Base-by-base conservation (phyloP, 2,113 vertebrate genomes). In the Pedionomus torquatus region DNA sequence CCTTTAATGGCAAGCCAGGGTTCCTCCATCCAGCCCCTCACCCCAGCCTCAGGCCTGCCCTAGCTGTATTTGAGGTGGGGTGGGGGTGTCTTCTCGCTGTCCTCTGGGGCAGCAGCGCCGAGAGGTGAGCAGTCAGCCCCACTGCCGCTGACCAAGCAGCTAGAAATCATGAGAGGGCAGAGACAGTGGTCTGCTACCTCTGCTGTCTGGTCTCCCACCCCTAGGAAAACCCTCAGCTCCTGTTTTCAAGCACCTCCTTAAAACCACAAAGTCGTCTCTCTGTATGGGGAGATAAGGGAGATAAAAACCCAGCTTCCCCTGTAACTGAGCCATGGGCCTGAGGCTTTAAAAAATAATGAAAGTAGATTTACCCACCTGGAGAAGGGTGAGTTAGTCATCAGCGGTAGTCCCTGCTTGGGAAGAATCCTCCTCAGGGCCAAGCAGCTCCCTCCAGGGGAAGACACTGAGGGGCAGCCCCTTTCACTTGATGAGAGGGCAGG, bases 121-220 rank as follows among this genome's bases (percentile, higher is more conserved):
- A 11, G 44, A 51, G 41, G 57, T 13, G 26, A 17, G 64, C 7
- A 1, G n/a, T 8, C 61, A 46, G 78, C 35, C 75, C 44, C 39
- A 9, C 49, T 0, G 1, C 43, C 7, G 2, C 63, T 4, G 2
- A 10, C 23, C 49, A 13, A 5, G 71, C 16, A 23, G 61, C 25
- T 41, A 14, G 37, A 87, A 74, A 86, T 49, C 33, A 15, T 7
- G 25, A 64, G 77, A 24, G 4, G 0, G 35, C 41, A 43, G 37
- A 55, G 43, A 21, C 24, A 35, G 74, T 9, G 2, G 23, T 41
- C 8, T 5, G 26, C 43, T 52, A 48, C 52, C 48, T 68, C 8
- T 33, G 77, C 24, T 33, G n/a, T 5, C 52, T 79, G 21, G 4
- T 37, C 60, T 79, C 61, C 63, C 76, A 63, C 24, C 55, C 39